Base-by-base conservation (phyloP, 2,888 invertebrate genomes). In the Catocala nupta region DNA sequence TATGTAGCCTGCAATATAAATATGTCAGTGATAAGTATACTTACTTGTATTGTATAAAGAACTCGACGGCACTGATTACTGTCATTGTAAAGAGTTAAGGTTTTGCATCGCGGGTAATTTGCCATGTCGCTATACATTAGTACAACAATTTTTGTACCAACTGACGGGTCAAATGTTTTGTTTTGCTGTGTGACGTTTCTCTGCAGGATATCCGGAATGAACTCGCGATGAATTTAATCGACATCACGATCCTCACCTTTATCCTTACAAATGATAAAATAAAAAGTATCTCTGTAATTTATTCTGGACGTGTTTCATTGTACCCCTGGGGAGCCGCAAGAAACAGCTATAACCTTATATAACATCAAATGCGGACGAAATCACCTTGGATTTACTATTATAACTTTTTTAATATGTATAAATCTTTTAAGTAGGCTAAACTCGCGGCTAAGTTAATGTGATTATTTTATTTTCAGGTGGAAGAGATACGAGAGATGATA, bases 401-500 rank as follows among this genome's bases (percentile, higher is more conserved):
- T 34, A 34, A 48, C 10, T 48, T 25, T 48, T 50, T 54, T 33
- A 54, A 55, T 53, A 48, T 13, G 16, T 47, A 11, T 60, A 39
- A 55, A 25, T 11, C 25, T 25, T 45, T 54, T 55, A n/a, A 13
- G 34, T 34, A 11, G 8, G 9, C 12, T 25, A 0, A 16, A 42
- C 0, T 49, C 25, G 25, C 7, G 11, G 11, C 48, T 25, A 16
- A 39, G 4, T 33, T 49, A 63, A 59, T 63, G 11, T 5, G 7
- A 44, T 34, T 13, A 53, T 70, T 66, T 68, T 64, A 72, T 83
- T 91, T 90, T 53, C 91, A 98, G 98, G 99, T 99, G 94, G 99
- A 99, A 95, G 99, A 99, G 95, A 99, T 99, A 93, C 97, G 99
- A 85, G 99, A 98, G 95, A 99, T 99, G 98, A 99, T 99, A 96